phyloP scores from a whole-genome alignment of 2,113 vertebrate genomes.

The Actenoides hombroni region DNA sequence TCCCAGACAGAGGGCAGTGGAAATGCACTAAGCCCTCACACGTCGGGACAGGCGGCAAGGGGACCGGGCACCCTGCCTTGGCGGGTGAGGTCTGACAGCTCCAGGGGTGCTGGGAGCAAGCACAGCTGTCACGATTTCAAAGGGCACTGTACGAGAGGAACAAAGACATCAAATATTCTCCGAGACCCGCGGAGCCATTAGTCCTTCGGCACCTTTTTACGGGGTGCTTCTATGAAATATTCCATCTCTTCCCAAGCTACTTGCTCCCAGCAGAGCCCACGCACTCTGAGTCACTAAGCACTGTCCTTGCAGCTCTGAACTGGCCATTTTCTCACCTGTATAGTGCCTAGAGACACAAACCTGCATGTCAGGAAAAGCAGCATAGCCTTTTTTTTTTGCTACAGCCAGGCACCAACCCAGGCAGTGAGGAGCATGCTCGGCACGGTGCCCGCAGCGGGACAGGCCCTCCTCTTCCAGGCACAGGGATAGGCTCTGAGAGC shows the following conservation, averaged over 20 bases:
- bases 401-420: background rate
- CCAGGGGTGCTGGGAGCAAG: background rate
- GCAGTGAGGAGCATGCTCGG: rapidly evolving
- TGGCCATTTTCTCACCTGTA: background rate
- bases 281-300: background rate
- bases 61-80: background rate
- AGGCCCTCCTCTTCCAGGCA: background rate
- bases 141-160: background rate
- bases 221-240: background rate
- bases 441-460: background rate
- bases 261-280: background rate
- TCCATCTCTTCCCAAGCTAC: background rate
- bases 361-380: background rate
- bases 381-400: background rate
- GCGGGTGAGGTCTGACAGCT: background rate
- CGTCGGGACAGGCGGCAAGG: background rate
- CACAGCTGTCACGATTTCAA: background rate
- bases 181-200: background rate
- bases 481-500: background rate
- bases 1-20: background rate
- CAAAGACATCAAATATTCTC: background rate
- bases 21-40: background rate
- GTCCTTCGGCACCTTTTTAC: background rate
- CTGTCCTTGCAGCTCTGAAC: background rate
- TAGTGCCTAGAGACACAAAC: background rate